These are phyloP conservation scores for Agapostemon virescens DNA, from an alignment of 2,888 invertebrate genomes.

Conservation along the genomic window DNA sequence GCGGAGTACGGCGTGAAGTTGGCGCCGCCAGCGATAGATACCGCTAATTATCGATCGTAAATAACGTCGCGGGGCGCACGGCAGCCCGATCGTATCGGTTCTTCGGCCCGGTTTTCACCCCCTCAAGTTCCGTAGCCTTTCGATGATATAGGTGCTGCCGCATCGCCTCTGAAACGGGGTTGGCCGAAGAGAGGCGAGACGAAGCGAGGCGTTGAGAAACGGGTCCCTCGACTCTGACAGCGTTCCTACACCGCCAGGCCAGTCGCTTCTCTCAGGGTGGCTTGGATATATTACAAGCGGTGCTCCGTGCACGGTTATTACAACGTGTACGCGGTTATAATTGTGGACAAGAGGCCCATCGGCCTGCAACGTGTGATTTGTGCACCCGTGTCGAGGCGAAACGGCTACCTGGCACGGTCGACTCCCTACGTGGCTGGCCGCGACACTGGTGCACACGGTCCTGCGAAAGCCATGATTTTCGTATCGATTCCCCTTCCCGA, in stretches of 20 bases:
- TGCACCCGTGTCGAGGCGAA: slow-evolving; percentile 46
- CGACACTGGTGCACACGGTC: slow-evolving; percentile 14
- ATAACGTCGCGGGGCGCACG: slow-evolving; percentile 76
- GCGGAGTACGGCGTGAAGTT: slow-evolving; percentile 72
- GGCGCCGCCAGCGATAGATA: slow-evolving; percentile 81
- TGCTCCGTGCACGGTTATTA: slow-evolving; percentile 74
- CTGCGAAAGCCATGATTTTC: slow-evolving; percentile 31
- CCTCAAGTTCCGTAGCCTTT: slow-evolving; percentile 62
- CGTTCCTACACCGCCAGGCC: slow-evolving; percentile 25
- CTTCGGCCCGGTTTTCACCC: slow-evolving; percentile 54
- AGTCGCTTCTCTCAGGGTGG: slow-evolving; percentile 71
- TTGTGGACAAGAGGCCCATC: slow-evolving; percentile 64
- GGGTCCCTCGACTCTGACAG: slow-evolving; percentile 26
- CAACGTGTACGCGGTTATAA: slow-evolving; percentile 71
- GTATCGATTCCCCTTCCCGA: slow-evolving; percentile 56
- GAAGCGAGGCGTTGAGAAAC: slow-evolving; percentile 31
- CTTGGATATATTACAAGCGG: slow-evolving; percentile 76
- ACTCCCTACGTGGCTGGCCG: slow-evolving; percentile 5
- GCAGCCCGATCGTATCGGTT: slow-evolving; percentile 76
- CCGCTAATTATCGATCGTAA: slow-evolving; percentile 81
- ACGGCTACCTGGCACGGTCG: slow-evolving; percentile 58
- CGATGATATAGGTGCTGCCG: slow-evolving; percentile 67
- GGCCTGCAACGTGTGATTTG: slow-evolving; percentile 64
- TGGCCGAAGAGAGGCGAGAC: slow-evolving; percentile 28
- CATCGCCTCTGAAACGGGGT: slow-evolving; percentile 58